These are phyloP conservation scores for Habropoda laboriosa DNA, from an alignment of 1,140 invertebrate species.

Conservation along the genomic window DNA sequence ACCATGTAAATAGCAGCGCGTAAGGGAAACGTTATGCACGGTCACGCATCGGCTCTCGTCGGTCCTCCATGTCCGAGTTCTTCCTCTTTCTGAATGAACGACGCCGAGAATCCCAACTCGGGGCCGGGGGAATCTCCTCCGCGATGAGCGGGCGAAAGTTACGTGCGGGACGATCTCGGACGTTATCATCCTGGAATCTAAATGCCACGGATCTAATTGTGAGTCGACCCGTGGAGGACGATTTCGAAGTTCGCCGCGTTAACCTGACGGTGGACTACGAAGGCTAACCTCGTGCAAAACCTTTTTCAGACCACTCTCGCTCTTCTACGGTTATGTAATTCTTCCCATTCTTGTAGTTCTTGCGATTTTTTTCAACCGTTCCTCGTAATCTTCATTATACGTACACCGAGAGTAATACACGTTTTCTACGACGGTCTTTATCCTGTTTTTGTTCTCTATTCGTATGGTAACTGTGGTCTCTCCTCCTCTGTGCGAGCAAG, in stretches of 20 bases:
- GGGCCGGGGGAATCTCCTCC: conserved; percentile 4
- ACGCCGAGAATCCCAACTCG: conserved; percentile 13
- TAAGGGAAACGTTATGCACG: conserved; percentile 11
- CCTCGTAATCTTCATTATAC: neutral
- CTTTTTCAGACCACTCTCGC: neutral
- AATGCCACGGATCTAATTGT: conserved; percentile 23
- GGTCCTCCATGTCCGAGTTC: conserved; percentile 5
- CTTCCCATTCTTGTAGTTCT: neutral
- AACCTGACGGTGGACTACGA: neutral
- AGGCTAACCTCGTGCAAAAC: neutral
- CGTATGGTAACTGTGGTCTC: too few relatives aligned
- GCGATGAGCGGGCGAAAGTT: conserved; percentile 31
- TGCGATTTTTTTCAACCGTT: neutral
- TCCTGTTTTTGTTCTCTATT: too few relatives aligned
- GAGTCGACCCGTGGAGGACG: conserved; percentile 3
- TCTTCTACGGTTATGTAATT: neutral
- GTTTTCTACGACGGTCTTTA: too few relatives aligned
- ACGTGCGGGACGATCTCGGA: conserved; percentile 31
- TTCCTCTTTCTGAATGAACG: conserved; percentile 36
- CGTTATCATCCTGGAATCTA: conserved; percentile 37
- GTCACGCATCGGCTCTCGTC: conserved; percentile 11
- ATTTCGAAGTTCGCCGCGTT: conserved; percentile 8
- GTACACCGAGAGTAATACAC: too few relatives aligned
- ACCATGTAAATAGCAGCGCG: neutral
- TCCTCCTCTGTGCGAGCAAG: too few relatives aligned